A percentile compares a stretch with the other conserved stretches of the same genome.
These are phyloP conservation scores for Coracias cyanogaster DNA, from an alignment of 2,797 vertebrate genomes.

Conservation along the genomic window DNA sequence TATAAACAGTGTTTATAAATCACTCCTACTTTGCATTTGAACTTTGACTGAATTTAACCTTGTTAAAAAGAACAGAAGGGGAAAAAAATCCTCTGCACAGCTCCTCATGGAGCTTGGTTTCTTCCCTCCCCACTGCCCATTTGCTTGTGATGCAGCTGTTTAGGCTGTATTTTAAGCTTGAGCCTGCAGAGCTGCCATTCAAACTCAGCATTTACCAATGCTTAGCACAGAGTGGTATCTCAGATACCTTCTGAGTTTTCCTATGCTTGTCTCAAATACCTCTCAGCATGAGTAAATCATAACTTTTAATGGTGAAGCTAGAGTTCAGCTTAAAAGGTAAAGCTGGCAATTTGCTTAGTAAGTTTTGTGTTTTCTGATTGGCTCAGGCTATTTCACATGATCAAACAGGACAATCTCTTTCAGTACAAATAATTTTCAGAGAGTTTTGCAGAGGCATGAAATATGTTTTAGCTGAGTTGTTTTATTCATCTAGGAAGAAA, in stretches of 20 bases:
- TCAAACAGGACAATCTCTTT: background rate
- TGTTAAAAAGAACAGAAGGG: background rate
- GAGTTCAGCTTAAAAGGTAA: slow-evolving; percentile 3
- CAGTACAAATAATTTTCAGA: background rate
- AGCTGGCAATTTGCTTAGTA: background rate
- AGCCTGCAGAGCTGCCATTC: background rate
- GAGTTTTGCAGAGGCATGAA: background rate
- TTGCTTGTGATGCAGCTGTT: background rate
- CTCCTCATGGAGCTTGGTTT: background rate
- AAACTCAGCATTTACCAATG: background rate
- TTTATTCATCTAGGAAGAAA: background rate
- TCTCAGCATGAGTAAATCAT: background rate
- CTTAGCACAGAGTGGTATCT: background rate
- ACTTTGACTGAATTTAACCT: background rate
- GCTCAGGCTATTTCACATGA: background rate
- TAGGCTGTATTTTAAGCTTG: background rate
- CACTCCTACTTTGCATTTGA: background rate
- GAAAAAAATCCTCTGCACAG: background rate
- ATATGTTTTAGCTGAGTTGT: background rate
- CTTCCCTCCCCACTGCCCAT: background rate
- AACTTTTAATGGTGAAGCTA: background rate
- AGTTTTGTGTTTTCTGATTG: background rate
- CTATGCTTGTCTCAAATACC: background rate
- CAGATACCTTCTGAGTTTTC: background rate
- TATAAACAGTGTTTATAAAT: background rate